These are phyloP conservation scores for Ptychochromis oligacanthus DNA, from an alignment of 2,113 vertebrate genomes.

Conservation along the genomic window DNA sequence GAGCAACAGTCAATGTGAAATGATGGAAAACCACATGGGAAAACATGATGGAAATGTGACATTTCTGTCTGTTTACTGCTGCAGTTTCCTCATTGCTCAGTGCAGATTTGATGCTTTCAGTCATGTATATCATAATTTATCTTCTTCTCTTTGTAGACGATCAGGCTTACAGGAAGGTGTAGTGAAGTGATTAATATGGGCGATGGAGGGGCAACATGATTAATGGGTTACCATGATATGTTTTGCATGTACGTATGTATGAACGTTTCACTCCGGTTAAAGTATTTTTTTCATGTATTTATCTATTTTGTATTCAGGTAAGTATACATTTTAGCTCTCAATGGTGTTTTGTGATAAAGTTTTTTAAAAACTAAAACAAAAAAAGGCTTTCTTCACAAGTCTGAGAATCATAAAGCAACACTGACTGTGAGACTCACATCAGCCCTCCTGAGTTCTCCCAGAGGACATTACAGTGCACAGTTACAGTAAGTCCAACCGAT, in stretches of 20 bases:
- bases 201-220: no score
- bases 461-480: background rate
- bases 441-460: background rate
- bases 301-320: no score
- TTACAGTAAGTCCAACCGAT: background rate
- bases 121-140: rapidly evolving
- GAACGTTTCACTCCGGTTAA: no score
- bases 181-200: background rate
- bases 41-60: background rate
- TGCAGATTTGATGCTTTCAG: background rate
- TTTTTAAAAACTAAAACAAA: no score
- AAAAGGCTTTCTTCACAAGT: background rate
- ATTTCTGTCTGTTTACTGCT: background rate
- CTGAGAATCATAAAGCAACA: background rate
- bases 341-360: no score
- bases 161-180: background rate
- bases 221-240: no score
- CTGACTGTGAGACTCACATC: background rate
- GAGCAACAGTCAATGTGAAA: background rate
- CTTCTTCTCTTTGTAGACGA: background rate
- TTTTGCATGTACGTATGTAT: no score
- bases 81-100: background rate
- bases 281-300: no score
- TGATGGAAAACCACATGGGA: background rate
- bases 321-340: background rate